Base-by-base conservation (phyloP, 1,140 invertebrate species). In the Lasioglossum baleicum region DNA sequence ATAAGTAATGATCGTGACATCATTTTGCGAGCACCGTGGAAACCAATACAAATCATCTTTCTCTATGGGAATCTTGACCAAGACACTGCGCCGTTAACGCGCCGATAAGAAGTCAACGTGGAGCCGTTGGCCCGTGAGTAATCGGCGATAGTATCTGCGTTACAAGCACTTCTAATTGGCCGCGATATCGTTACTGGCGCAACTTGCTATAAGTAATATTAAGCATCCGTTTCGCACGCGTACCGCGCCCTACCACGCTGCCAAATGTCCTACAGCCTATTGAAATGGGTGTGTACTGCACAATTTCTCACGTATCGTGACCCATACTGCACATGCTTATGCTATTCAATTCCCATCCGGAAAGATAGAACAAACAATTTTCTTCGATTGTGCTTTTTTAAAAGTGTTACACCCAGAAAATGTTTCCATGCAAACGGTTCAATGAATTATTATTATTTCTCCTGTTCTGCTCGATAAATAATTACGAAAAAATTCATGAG, bases 251-350 rank as follows among this genome's bases (percentile, higher is more conserved):
- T 58, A 44, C 65, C 40, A 48, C 44, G 44, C 8, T 48, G 44
- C 77, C 77, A 40, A 80, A 80, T 74, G 64, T 74, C 40, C 76
- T 60, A 65, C 61, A 17, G 60, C 15, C 77, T 51, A 67, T 80
- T 40, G 71, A 80, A 75, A 67, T 76, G 48, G 73, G 76, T 48
- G 75, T 72, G 69, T 73, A 73, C 67, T 56, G 8, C 66, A 67
- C 61, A 73, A 79, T 80, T 84, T 79, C 73, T 76, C 79, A 70
- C 80, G 76, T 80, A 73, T 75, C 60, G 4, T 13, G 65, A 78
- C 66, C 80, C 65, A 4, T 40, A 42, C n/a, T 15, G 60, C 53
- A 5, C 22, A 7, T 15, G 2, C n/a, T 70, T 51, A 63, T 44
- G 58, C 58, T 2, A 0, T 11, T 11, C 2, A 48, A 48, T 48